Evolutionary conservation across 1,140 invertebrate species (phyloP).

Genomic region (Paraescarpia echinospica): DNA sequence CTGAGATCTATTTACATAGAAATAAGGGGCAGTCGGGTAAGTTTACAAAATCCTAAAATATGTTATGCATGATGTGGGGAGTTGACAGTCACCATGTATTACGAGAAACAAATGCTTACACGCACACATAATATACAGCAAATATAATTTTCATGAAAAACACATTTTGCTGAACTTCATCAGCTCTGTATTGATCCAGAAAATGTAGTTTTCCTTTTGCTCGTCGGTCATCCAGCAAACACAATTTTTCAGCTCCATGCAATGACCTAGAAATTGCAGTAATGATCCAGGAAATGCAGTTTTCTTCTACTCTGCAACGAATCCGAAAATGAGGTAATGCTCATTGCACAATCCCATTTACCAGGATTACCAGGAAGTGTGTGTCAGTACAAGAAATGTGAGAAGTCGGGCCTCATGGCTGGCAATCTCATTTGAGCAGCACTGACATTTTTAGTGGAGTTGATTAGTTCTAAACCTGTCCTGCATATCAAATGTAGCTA

Average conservation of each 20-base stretch:
- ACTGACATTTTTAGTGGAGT: not conserved
- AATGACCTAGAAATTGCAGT: not conserved
- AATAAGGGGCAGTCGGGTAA: no score
- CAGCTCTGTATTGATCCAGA: not conserved
- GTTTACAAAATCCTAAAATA: no score
- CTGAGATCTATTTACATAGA: no score
- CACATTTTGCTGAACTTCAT: not conserved
- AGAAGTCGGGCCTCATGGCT: not conserved
- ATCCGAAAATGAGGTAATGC: not conserved
- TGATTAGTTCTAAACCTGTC: not conserved
- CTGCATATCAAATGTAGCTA: not conserved
- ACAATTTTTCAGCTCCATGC: not conserved
- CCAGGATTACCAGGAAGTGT: not conserved
- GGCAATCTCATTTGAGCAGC: not conserved
- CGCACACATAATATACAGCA: not conserved
- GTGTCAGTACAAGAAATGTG: not conserved
- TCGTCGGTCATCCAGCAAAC: no score
- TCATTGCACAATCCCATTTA: not conserved
- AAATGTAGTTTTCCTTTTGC: not conserved
- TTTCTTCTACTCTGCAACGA: not conserved
- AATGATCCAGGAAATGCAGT: not conserved
- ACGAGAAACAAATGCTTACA: not conserved
- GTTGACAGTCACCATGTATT: no score
- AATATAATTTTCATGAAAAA: no score
- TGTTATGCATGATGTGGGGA: no score